Evolutionary conservation across 2,888 invertebrate species (phyloP).

Genomic region (Willowsia nigromaculata): DNA sequence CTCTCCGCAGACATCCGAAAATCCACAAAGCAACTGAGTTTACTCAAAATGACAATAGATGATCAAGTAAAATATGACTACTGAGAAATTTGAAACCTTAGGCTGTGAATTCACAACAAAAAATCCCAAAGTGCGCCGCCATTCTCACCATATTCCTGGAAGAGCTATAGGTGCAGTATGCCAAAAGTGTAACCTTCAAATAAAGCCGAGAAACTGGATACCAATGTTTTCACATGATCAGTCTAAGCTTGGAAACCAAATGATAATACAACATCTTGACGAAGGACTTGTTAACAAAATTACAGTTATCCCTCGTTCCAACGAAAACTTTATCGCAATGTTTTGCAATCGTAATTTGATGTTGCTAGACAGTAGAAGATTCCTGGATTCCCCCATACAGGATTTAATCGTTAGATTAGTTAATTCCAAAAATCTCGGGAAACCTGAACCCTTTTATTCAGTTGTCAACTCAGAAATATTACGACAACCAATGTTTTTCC

Average conservation of each 20-base stretch:
- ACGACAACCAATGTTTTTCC: neutral
- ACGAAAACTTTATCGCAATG: neutral
- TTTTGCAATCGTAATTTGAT: neutral
- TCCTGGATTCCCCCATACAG: neutral
- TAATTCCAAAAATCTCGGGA: neutral
- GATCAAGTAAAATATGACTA: neutral
- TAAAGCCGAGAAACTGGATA: neutral
- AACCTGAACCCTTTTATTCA: neutral
- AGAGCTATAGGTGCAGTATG: neutral
- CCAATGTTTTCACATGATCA: neutral
- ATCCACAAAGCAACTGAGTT: no score
- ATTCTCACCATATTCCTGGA: neutral
- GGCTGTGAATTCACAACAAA: neutral
- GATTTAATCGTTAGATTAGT: neutral
- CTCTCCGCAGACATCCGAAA: no score
- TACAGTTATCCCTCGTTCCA: neutral
- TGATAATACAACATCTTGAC: neutral
- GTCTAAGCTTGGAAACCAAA: neutral
- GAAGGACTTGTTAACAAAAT: no score
- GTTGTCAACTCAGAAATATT: neutral
- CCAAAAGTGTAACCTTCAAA: neutral
- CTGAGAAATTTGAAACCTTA: no score
- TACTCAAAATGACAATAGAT: neutral
- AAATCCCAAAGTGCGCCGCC: neutral
- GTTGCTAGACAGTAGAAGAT: neutral